These are phyloP conservation scores for Nibea coibor DNA, from an alignment of 2,113 vertebrate species.

Conservation along the genomic window DNA sequence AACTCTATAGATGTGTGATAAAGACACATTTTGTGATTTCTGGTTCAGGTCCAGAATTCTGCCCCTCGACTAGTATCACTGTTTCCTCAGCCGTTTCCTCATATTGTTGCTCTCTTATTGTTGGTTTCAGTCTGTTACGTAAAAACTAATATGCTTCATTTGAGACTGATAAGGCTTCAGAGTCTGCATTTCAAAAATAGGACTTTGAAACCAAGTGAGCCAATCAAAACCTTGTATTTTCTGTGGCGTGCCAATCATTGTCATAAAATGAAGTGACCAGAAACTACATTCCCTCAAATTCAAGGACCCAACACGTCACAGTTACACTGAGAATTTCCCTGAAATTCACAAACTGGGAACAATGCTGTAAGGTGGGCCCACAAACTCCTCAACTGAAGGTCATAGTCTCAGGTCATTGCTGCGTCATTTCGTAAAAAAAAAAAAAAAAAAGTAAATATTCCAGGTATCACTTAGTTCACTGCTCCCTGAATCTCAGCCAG, in stretches of 20 bases:
- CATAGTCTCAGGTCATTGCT: too few relatives aligned
- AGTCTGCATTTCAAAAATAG: background rate
- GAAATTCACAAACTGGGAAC: too few relatives aligned
- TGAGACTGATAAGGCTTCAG: background rate
- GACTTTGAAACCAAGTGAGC: background rate
- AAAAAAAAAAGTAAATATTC: too few relatives aligned
- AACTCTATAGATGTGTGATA: background rate
- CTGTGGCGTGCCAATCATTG: background rate
- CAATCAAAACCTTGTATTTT: background rate
- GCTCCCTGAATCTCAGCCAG: too few relatives aligned
- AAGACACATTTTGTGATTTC: background rate
- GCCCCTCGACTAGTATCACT: background rate
- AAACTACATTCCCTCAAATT: too few relatives aligned
- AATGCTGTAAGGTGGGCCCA: too few relatives aligned
- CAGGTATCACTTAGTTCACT: too few relatives aligned
- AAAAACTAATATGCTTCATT: background rate
- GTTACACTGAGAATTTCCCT: too few relatives aligned
- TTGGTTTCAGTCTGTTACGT: background rate
- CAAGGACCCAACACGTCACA: too few relatives aligned
- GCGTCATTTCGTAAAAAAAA: too few relatives aligned
- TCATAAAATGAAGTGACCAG: background rate
- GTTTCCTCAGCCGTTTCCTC: constrained; percentile 49
- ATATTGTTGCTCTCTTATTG: background rate
- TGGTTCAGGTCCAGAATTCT: constrained; percentile 22
- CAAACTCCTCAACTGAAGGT: too few relatives aligned